phyloP scores from a whole-genome alignment of 2,888 invertebrate species.

The Creontiades dilutus region DNA sequence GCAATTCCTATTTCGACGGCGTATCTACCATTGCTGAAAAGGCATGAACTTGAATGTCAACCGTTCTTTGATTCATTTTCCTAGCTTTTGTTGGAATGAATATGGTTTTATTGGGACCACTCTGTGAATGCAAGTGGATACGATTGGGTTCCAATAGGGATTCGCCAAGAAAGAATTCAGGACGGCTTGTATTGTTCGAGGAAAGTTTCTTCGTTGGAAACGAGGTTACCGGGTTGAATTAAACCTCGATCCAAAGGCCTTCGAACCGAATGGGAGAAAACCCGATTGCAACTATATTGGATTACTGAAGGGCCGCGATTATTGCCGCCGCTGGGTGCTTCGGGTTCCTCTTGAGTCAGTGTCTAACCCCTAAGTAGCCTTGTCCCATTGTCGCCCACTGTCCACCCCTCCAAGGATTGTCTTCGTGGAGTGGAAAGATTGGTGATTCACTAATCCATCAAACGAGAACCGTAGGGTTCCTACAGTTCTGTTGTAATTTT shows the following conservation, averaged over 20 bases:
- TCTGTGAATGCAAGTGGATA: constrained; percentile 1
- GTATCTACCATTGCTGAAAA: no score
- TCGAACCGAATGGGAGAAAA: constrained; percentile 41
- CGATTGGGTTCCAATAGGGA: background rate
- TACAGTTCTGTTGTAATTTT: background rate
- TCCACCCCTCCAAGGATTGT: background rate
- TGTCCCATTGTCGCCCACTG: background rate
- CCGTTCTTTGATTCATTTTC: no score
- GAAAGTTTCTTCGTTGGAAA: constrained; percentile 43
- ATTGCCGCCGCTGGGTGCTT: constrained; percentile 60
- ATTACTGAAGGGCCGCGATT: constrained; percentile 58
- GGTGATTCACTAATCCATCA: background rate
- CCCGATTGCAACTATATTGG: constrained; percentile 63
- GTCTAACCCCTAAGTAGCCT: constrained; percentile 42
- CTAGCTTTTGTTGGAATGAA: background rate
- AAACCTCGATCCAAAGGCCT: constrained; percentile 62
- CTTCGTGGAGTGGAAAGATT: background rate
- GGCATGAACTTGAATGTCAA: no score
- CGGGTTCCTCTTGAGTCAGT: constrained; percentile 54
- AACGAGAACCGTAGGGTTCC: background rate
- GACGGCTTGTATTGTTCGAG: constrained; percentile 57
- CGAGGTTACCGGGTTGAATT: constrained; percentile 62
- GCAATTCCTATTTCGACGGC: no score
- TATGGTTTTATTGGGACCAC: constrained; percentile 2
- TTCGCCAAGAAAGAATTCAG: background rate